A percentile compares a stretch with the other conserved stretches of the same genome.
Evolutionary conservation across 2,113 vertebrate genomes (phyloP).

Genomic region (Sclerurus mexicanus): DNA sequence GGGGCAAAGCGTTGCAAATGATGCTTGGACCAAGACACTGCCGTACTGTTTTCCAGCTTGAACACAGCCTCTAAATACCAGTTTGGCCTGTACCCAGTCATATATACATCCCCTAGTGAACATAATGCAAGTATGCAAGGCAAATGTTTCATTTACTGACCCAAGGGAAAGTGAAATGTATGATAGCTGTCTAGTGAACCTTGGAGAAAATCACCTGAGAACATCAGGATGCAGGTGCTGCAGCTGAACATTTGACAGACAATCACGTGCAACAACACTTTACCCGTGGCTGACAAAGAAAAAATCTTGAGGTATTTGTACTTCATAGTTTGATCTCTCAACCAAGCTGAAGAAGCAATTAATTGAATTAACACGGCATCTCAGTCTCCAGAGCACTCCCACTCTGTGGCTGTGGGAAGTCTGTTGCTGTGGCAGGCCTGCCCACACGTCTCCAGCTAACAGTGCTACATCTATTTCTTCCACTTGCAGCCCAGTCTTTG

Average conservation of each 20-base stretch:
- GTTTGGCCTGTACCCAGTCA: neutral
- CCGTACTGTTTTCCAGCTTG: neutral
- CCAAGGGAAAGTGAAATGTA: neutral
- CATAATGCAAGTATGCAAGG: neutral
- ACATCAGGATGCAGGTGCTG: neutral
- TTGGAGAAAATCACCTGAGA: neutral
- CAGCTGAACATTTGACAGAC: neutral
- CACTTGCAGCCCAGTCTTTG: neutral
- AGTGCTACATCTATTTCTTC: neutral
- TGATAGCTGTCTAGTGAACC: neutral
- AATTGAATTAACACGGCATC: conserved; percentile 27
- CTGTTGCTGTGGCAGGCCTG: neutral
- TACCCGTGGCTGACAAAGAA: neutral
- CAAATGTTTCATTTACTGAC: neutral
- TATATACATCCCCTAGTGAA: neutral
- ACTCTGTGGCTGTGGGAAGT: neutral
- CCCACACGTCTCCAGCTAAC: neutral
- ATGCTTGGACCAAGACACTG: neutral
- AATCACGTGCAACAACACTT: neutral
- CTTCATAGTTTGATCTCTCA: neutral
- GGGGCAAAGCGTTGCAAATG: neutral
- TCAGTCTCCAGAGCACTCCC: neutral
- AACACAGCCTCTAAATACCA: neutral
- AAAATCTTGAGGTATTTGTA: neutral
- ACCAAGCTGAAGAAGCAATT: conserved; percentile 9